These are phyloP conservation scores for Danaus melanippus DNA, from an alignment of 1,140 invertebrate genomes.

Conservation along the genomic window DNA sequence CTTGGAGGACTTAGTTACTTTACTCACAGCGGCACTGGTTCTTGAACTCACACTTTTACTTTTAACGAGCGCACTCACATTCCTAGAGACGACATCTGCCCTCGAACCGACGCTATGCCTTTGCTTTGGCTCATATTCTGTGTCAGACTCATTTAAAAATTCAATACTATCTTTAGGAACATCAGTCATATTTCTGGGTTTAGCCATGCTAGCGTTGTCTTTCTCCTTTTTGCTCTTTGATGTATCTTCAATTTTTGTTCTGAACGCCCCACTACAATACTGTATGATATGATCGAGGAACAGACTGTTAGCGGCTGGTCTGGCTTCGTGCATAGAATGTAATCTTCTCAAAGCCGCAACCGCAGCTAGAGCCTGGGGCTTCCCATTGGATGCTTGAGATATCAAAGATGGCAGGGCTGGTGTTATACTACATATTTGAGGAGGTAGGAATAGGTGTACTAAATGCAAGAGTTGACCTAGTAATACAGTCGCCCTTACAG, in stretches of 20 bases:
- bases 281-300: constrained; percentile 88
- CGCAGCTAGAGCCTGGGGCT: constrained; percentile 85
- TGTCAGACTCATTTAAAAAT: constrained; percentile 58
- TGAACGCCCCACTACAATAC: constrained; percentile 56
- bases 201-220: constrained; percentile 51
- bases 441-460: constrained; percentile 86
- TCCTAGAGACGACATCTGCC: constrained; percentile 50
- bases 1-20: constrained; percentile 59
- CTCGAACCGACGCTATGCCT: constrained; percentile 62
- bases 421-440: constrained; percentile 86
- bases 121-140: constrained; percentile 57
- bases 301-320: constrained; percentile 84
- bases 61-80: constrained; percentile 63
- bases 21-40: constrained; percentile 57
- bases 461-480: constrained; percentile 89
- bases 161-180: constrained; percentile 52
- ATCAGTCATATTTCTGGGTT: constrained; percentile 29
- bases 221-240: constrained; percentile 59
- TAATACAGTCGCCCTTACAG: constrained; percentile 90
- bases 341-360: constrained; percentile 84
- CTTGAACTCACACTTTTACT: constrained; percentile 68
- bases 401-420: constrained; percentile 87
- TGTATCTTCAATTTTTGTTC: constrained; percentile 34
- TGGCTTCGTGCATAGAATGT: constrained; percentile 84
- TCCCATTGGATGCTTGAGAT: constrained; percentile 82